Evolutionary conservation across 2,797 vertebrate genomes (phyloP), one percentile per base, ranked within the genome.

Genomic region (Erethizon dorsatum): DNA sequence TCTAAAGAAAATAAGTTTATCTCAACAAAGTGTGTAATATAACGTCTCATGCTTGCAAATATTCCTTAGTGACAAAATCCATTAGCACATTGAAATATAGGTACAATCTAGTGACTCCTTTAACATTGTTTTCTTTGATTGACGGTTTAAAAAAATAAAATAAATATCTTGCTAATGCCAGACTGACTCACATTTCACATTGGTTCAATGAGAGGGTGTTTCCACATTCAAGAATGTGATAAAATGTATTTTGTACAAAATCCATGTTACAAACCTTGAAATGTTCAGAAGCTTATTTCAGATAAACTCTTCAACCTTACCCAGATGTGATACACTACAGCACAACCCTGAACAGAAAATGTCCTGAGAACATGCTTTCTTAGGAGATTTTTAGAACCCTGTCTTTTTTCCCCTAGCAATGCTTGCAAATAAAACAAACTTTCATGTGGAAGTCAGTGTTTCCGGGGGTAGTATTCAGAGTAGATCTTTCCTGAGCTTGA

Each of bases 271-370:
- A 96, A 92, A 91, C n/a, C 56, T 87, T 91, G n/a, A 94, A 96
- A 94, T 41, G 63, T 91, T 92, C 47, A 88, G 78, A 94, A 96
- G 73, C 77, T 96, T 85, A 89, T 97, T 97, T 96, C 85, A 94
- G 94, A 95, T 95, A 95, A 94, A 86, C 52, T 91, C 52, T 50
- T 97, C 65, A 82, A 54, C 65, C n/a, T 91, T 63, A 61, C 20
- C 95, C n/a, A 94, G 63, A 90, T 0, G 0, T 78, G 26, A 91
- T 92, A 90, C 47, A 4, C 54, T 77, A 52, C 12, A 96, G 18
- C 45, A 61, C 28, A 92, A 41, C 84, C 87, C 18, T 57, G 31
- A 88, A 67, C 65, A 56, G 63, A 90, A 73, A 57, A 65, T 37
- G 88, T 90, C 17, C 41, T 26, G 8, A 17, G 4, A 88, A 57